Evolutionary conservation across 2,797 vertebrate genomes (phyloP), one percentile per base, ranked within the genome.

Genomic region (Sebastes matsubarae): DNA sequence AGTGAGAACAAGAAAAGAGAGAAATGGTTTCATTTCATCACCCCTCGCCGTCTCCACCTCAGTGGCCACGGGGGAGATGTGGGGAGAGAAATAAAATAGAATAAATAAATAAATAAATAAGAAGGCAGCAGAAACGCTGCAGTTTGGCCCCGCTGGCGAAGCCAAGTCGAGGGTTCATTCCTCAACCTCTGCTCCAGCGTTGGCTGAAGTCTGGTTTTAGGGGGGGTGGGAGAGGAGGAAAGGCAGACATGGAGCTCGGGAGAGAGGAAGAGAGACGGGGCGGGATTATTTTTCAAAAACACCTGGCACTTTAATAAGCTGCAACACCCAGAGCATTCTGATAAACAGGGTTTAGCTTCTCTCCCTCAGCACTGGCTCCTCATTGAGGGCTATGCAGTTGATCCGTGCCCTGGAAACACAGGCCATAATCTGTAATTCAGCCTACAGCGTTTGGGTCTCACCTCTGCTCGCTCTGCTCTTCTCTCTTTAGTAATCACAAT

Each of bases 301-400:
- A 92, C 81, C 88, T 88, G 87, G 89, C 91, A 90, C 88, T 93
- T 93, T 91, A 94, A 93, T 95, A 96, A 92, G 95, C 90, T 75
- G 88, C 93, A 94, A 84, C 92, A 96, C 93, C 94, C 85, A 84
- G 86, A 92, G 88, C 87, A 81, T 94, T 91, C 81, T 92, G 92
- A 93, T 93, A 92, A 92, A 93, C 88, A 84, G 80, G 87, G 68
- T 89, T 90, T 87, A 85, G 87, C 82, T 79, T 80, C 82, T 77
- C 87, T 89, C 88, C 85, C 88, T 83, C 66, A 72, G 83, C 89
- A 75, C 86, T 54, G 18, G 78, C 83, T 84, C 84, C 66, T 88
- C 86, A 76, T 81, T 84, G 81, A 75, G 58, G 80, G 80, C 79
- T 69, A 30, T 64, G 70, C 85, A 59, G 79, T 83, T 87, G 89